Evolutionary conservation across 1,140 invertebrate genomes (phyloP).

Genomic region (Drosophila pallidifrons): DNA sequence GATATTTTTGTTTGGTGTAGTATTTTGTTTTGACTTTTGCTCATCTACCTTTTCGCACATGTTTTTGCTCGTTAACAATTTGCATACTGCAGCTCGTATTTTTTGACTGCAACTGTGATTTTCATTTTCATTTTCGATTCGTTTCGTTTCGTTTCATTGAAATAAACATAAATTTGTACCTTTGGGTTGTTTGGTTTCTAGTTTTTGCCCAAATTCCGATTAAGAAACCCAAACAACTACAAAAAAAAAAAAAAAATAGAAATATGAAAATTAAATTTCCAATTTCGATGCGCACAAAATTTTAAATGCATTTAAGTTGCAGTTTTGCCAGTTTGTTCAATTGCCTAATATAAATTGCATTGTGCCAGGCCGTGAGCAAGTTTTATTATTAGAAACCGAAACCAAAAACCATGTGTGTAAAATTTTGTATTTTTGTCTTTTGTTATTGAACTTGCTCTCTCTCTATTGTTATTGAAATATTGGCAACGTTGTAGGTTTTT

Average conservation of each 20-base stretch:
- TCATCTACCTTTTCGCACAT: neutral
- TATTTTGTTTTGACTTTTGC: conserved; percentile 11
- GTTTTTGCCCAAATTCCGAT: conserved; percentile 12
- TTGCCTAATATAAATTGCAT: conserved; percentile 67
- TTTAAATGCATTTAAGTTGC: conserved; percentile 44
- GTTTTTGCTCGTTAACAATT: conserved; percentile 44
- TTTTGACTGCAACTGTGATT: conserved; percentile 5
- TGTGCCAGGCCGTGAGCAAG: conserved; percentile 47
- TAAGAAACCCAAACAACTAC: conserved; percentile 12
- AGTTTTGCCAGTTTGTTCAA: conserved; percentile 50
- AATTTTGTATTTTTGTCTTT: neutral
- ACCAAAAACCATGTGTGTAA: conserved; percentile 38
- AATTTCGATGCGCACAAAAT: conserved; percentile 41
- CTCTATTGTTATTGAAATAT: conserved; percentile 45
- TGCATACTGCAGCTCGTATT: neutral
- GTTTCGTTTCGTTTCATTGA: conserved; percentile 58
- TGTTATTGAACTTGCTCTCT: conserved; percentile 34
- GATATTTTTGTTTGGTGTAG: neutral
- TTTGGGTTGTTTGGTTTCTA: conserved; percentile 34
- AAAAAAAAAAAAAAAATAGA: neutral
- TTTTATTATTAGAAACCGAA: conserved; percentile 73
- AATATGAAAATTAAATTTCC: conserved; percentile 34
- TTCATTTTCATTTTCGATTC: conserved; percentile 47
- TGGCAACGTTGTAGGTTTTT: conserved; percentile 26
- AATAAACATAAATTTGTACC: conserved; percentile 71